Evolutionary conservation across 2,888 invertebrate genomes (phyloP).

Genomic region (Erynnis tages): DNA sequence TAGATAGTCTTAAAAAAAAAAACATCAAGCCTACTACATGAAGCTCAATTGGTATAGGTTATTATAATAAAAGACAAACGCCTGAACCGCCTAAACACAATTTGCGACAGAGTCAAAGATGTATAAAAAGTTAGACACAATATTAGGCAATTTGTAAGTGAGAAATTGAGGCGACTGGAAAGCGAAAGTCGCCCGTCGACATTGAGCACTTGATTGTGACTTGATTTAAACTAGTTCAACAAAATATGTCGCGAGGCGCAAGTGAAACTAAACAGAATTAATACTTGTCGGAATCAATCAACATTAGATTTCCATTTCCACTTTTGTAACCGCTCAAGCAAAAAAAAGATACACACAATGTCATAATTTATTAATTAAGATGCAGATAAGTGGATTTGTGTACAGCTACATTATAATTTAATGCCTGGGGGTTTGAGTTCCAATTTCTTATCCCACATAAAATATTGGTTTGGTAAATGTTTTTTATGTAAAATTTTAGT

Average conservation of each 20-base stretch:
- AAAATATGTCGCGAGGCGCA: conserved; percentile 38
- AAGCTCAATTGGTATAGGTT: too few species aligned
- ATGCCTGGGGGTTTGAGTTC: too few species aligned
- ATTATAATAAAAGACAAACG: background rate
- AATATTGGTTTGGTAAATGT: too few species aligned
- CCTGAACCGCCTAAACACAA: background rate
- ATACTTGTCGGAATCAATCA: background rate
- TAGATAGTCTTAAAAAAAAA: too few species aligned
- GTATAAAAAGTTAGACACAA: conserved; percentile 1
- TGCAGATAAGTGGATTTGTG: too few species aligned
- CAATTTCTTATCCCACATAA: too few species aligned
- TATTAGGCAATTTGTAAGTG: conserved; percentile 30
- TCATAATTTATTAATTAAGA: too few species aligned
- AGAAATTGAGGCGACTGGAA: conserved; percentile 47
- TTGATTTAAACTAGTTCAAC: conserved; percentile 46
- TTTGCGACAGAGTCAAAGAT: background rate
- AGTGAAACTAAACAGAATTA: conserved; percentile 37
- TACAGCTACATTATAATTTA: too few species aligned
- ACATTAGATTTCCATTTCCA: background rate
- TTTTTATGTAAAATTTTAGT: too few species aligned
- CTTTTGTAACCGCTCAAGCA: background rate
- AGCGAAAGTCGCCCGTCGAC: conserved; percentile 49
- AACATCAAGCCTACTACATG: too few species aligned
- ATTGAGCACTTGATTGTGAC: conserved; percentile 46
- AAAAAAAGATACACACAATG: too few species aligned